Base-by-base conservation (phyloP, 2,797 vertebrate species). In the Chelon labrosus region DNA sequence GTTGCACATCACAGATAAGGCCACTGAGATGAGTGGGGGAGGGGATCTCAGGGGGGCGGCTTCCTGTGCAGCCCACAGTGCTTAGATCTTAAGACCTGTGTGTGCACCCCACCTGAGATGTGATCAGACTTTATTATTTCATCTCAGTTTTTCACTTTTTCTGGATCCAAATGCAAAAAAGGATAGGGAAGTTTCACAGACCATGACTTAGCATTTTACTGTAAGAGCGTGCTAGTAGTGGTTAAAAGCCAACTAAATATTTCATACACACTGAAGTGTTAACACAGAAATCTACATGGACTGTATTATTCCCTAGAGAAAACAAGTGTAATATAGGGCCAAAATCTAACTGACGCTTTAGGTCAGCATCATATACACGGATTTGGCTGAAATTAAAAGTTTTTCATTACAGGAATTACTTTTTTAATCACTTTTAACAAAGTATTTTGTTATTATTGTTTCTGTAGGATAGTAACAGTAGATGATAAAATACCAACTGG, bases 1-100 rank as follows among this genome's bases (percentile, higher is more conserved):
- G 82, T 87, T 86, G 75, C 85, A 82, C 80, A 89, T 90, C 80
- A 69, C 64, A 75, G 91, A 91, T 92, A 91, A 92, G 81, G 71
- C 80, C 22, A 75, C 62, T 64, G 82, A 86, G 86, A 84, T 44
- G 22, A 57, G 27, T 10, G 17, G 19, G 17, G 7, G 8, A n/a
- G 1, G 19, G n/a, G 19, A 9, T 62, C 71, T 78, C 70, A 25
- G 49, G 17, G 66, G 51, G 16, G 12, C 5, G 1, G 31, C 42
- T 22, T 70, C 12, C 42, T 59, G 47, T 61, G 70, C 38, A 66
- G 53, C 47, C n/a, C n/a, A 51, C 20, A 19, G 56, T 4, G 52
- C 39, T 68, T 27, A 44, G 13, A 71, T 66, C 46, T 13, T 68
- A 27, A 44, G 13, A 71, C 64, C 46, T 11, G 11, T 56, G 31